Conservation (phyloP, 2,113 vertebrate genomes). For the Sebastes schlegelii region DNA sequence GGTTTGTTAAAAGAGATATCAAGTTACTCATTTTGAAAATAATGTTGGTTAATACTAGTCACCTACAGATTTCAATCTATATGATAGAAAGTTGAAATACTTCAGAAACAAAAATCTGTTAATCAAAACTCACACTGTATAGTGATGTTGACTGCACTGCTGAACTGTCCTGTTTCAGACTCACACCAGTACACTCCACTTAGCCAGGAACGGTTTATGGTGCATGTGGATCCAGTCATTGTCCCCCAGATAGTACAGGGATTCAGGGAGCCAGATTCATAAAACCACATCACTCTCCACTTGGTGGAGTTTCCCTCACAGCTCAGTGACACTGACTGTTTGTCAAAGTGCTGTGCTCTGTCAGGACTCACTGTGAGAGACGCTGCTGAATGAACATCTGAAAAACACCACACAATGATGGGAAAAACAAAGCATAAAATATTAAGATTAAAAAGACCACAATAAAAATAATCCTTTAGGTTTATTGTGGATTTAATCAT, state of each 20-base stretch:
- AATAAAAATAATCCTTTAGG: too few species aligned
- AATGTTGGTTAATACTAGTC: background rate
- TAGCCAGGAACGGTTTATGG: fast-evolving
- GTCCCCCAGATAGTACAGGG: background rate
- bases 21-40: background rate
- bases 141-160: slow-evolving; percentile 14
- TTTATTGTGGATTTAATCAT: too few species aligned
- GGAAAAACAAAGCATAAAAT: too few species aligned
- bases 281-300: slow-evolving; percentile 62
- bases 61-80: background rate
- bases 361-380: too few species aligned
- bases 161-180: background rate
- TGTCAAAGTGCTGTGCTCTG: slow-evolving; percentile 12
- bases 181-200: slow-evolving; percentile 25
- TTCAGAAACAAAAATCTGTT: too few species aligned
- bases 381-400: too few species aligned
- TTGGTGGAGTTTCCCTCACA: slow-evolving; percentile 44
- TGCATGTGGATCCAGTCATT: background rate
- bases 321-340: slow-evolving; percentile 24
- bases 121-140: background rate
- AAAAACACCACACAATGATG: too few species aligned
- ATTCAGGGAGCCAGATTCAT: fast-evolving
- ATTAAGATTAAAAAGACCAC: too few species aligned
- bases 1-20: too few species aligned
- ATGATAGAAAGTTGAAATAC: too few species aligned